Conservation (phyloP, 2,113 vertebrate genomes). For the Pipra filicauda region DNA sequence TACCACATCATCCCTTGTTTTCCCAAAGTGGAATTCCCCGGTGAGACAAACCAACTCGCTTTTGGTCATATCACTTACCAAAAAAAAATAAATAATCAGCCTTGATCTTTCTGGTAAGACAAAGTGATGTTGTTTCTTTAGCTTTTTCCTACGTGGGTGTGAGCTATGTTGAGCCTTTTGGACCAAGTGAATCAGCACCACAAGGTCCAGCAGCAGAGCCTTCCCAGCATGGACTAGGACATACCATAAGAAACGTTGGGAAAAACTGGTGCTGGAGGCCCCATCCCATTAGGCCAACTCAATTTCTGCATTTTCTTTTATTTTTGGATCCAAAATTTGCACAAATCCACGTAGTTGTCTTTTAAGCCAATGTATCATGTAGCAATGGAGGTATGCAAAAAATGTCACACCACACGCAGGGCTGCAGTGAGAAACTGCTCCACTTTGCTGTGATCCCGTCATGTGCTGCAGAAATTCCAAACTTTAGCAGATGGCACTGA, state of each 20-base stretch:
- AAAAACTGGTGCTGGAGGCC: not conserved
- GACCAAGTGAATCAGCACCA: not conserved
- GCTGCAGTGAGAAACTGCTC: not conserved
- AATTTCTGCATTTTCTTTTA: not conserved
- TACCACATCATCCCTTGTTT: not conserved
- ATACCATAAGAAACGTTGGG: not conserved
- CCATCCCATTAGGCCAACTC: not conserved
- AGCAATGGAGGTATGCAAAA: not conserved
- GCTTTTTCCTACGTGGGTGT: not conserved
- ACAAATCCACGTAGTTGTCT: not conserved
- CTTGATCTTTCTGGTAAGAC: not conserved
- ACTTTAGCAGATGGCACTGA: conserved; percentile 8
- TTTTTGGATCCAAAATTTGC: not conserved
- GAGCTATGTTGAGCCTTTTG: not conserved
- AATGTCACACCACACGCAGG: not conserved
- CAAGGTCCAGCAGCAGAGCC: accelerated
- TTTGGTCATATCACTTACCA: accelerated
- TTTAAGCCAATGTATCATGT: not conserved
- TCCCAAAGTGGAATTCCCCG: not conserved
- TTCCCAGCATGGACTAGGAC: not conserved
- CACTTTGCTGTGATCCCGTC: not conserved
- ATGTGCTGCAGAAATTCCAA: not conserved
- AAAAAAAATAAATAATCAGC: not conserved
- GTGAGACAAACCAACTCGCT: not conserved
- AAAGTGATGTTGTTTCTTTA: not conserved